Percentiles rank a stretch among this genome's conserved stretches.
phyloP scores from a whole-genome alignment of 2,888 invertebrate species.

The Taphrorychus bicolor region DNA sequence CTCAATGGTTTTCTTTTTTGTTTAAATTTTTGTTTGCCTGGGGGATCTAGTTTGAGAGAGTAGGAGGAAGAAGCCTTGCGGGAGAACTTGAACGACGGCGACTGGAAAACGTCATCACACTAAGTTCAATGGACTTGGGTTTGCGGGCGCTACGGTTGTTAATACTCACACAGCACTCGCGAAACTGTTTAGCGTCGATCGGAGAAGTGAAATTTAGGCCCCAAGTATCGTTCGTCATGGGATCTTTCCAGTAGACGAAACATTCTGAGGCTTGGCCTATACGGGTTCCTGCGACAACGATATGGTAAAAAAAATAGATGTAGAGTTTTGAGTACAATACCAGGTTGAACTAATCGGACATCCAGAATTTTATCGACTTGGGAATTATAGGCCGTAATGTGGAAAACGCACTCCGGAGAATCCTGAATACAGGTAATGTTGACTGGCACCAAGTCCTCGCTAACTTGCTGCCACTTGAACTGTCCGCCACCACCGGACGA shows the following conservation, averaged over 20 bases:
- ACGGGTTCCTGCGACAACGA: constrained; percentile 78
- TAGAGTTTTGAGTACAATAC: constrained; percentile 60
- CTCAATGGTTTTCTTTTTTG: constrained; percentile 77
- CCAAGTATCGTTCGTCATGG: constrained; percentile 97
- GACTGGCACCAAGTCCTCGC: constrained; percentile 97
- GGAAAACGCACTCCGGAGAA: constrained; percentile 95
- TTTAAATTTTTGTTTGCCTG: constrained; percentile 85
- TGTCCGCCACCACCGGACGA: constrained; percentile 80
- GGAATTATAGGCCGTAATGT: constrained; percentile 98
- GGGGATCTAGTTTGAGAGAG: constrained; percentile 92
- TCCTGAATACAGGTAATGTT: constrained; percentile 98
- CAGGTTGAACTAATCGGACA: constrained; percentile 95
- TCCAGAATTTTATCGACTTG: constrained; percentile 99
- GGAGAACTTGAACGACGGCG: constrained; percentile 97
- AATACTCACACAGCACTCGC: constrained; percentile 95
- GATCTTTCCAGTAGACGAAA: constrained; percentile 99
- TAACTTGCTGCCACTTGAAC: constrained; percentile 97
- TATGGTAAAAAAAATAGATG: background rate
- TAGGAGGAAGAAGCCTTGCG: constrained; percentile 97
- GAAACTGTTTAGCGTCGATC: constrained; percentile 95
- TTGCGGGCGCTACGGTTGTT: background rate
- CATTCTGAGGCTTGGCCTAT: constrained; percentile 98
- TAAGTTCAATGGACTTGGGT: background rate
- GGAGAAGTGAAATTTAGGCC: constrained; percentile 97
- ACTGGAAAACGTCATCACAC: constrained; percentile 78